phyloP scores from a whole-genome alignment of 2,888 invertebrate genomes.

The Campoplex nolae region DNA sequence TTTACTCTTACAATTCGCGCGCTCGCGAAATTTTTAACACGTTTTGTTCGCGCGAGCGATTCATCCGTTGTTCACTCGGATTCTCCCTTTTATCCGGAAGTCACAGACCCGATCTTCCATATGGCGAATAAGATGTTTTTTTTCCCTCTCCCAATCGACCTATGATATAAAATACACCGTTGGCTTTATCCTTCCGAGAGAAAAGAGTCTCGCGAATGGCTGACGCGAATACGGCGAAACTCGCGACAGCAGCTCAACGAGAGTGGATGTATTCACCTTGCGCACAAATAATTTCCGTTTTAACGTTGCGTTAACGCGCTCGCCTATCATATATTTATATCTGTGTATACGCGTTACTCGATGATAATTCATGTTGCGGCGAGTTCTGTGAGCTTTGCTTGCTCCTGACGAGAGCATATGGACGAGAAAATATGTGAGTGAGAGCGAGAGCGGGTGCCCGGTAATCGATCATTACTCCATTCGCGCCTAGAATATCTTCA shows the following conservation, averaged over 20 bases:
- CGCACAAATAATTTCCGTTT: constrained; percentile 48
- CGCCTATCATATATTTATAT: constrained; percentile 13
- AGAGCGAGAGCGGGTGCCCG: not conserved
- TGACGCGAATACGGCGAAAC: constrained; percentile 31
- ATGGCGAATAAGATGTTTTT: constrained; percentile 60
- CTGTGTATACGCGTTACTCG: constrained; percentile 9
- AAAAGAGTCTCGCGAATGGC: not conserved
- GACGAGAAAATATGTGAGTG: constrained; percentile 1
- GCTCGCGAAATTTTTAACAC: not conserved
- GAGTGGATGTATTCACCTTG: constrained; percentile 13
- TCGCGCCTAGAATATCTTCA: not conserved
- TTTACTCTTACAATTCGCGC: not conserved
- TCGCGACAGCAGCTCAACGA: constrained; percentile 61
- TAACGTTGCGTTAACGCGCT: constrained; percentile 47
- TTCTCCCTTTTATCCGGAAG: constrained; percentile 58
- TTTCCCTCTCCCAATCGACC: constrained; percentile 2
- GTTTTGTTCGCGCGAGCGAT: not conserved
- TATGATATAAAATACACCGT: constrained; percentile 63
- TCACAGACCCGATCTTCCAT: constrained; percentile 60
- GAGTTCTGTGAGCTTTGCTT: not conserved
- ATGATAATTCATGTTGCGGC: not conserved
- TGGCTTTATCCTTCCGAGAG: constrained; percentile 32
- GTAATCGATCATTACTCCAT: constrained; percentile 23
- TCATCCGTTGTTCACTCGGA: not conserved
- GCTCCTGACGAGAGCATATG: not conserved